Base-by-base conservation (phyloP, 2,113 vertebrate genomes). In the Grallaria varia region DNA sequence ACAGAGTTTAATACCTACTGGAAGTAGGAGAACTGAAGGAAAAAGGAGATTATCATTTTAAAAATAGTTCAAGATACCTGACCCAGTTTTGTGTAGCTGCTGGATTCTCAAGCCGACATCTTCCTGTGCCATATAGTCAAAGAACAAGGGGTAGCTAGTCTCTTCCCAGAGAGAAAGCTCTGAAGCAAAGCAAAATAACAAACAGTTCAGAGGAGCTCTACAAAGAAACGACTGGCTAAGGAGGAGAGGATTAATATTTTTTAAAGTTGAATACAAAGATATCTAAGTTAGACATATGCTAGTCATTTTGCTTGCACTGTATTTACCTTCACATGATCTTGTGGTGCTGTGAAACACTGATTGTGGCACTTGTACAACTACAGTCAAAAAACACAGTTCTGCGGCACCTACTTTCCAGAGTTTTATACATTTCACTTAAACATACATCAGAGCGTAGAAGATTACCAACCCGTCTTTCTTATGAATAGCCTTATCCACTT, bases 61-160 rank as follows among this genome's bases (percentile, higher is more conserved):
- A 93, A 96, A 91, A 95, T 93, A 93, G 62, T 69, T 96, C 87
- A 82, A 89, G 39, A 39, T 97, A 89, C 67, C 67, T 95, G 89
- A 90, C 84, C 89, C 64, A 94, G 22, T 96, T 96, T 93, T 90
- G 22, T 30, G 20, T 68, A 66, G 74, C 84, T 95, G 58, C 28
- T 85, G 74, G 69, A 67, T 90, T 90, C 58, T 84, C 31, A 76
- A 66, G 14, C 69, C 75, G 47, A 68, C 18, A 84, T 45, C 11
- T 78, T 80, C 37, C 31, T 73, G 6, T 82, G n/a, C 27, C 37
- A 49, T 10, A 25, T 52, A 40, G 15, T 72, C 53, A 52, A 91
- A 82, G 25, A 89, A 68, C 19, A 44, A 75, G n/a, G 0, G 1
- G 35, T 94, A 68, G 47, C 22, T 12, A 27, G 22, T 53, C 12